Evolutionary conservation across 2,113 vertebrate species (phyloP).

Genomic region (Plecotus auritus): DNA sequence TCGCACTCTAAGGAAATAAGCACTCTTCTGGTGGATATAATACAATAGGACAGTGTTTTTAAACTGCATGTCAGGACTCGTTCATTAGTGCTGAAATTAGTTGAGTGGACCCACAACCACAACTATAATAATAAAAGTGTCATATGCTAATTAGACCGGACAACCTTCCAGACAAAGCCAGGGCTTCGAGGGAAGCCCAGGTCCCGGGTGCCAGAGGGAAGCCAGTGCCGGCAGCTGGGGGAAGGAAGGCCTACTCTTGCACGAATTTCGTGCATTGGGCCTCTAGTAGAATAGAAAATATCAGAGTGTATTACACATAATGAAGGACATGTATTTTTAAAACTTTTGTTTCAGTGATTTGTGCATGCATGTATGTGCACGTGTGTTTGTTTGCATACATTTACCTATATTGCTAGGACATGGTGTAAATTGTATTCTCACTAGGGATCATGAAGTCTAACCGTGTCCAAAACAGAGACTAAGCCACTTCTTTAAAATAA

Average conservation of each 20-base stretch:
- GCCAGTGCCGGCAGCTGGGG: too few species aligned
- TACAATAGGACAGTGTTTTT: not conserved
- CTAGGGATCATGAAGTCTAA: not conserved
- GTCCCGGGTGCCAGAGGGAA: too few species aligned
- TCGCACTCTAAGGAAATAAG: constrained; percentile 18
- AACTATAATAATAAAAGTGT: too few species aligned
- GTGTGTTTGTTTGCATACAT: not conserved
- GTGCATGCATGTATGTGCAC: not conserved
- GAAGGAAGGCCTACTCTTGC: too few species aligned
- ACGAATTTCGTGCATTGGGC: too few species aligned
- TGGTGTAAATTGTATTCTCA: not conserved
- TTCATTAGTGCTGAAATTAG: not conserved
- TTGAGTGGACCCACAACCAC: not conserved
- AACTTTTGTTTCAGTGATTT: not conserved
- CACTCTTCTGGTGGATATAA: not conserved
- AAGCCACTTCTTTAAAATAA: constrained; percentile 14
- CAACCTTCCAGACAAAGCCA: too few species aligned
- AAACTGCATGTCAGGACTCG: not conserved
- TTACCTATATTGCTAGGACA: not conserved
- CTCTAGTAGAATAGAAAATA: not conserved
- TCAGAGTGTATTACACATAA: not conserved
- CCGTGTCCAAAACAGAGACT: not conserved
- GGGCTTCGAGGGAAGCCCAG: too few species aligned
- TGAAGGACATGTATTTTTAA: not conserved
- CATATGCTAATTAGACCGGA: too few species aligned